Evolutionary conservation across 2,888 invertebrate genomes (phyloP), one percentile per base, ranked within the genome.

Genomic region (Neelides folsomi): DNA sequence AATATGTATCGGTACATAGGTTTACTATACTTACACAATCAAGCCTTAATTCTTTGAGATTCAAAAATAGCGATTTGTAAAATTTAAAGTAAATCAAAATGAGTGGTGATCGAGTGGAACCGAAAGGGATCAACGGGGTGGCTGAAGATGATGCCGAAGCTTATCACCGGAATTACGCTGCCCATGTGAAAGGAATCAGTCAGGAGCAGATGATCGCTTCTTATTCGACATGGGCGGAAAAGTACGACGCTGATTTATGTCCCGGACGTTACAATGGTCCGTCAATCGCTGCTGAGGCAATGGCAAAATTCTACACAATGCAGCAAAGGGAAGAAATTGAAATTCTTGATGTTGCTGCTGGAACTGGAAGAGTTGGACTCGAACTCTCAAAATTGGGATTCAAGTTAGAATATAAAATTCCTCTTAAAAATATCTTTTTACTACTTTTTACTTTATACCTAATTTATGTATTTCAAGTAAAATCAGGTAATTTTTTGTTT

Each of bases 291-390:
- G 68, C 68, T 1, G 59, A 66, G 15, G 65, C 66, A 19, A 35
- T 69, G 20, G 63, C 64, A 5, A 56, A 62, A 0, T 50, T 53
- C 45, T 64, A 64, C 49, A 64, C 63, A 41, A 55, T 60, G 2
- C 52, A 65, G 5, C 42, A 53, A 7, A 19, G 51, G 8, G 41
- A 37, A 5, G 51, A 59, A 10, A 55, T 68, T 4, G 59, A 64
- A 42, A 59, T 71, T 34, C 54, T 71, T 5, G 71, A 71, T 57
- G 66, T 71, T 4, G 71, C 70, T 2, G 69, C 69, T 36, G 71
- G 71, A 15, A 70, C 71, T 4, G 71, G 71, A 7, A 59, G 66
- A 49, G 67, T 70, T 27, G 71, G 69, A 5, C 62, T 63, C 48
- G 64, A 65, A 49, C 48, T 65, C 18, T 13, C 43, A n/a, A 56